Evolutionary conservation across 2,797 vertebrate species (phyloP), one percentile per base, ranked within the genome.

Genomic region (Cuculus canorus): DNA sequence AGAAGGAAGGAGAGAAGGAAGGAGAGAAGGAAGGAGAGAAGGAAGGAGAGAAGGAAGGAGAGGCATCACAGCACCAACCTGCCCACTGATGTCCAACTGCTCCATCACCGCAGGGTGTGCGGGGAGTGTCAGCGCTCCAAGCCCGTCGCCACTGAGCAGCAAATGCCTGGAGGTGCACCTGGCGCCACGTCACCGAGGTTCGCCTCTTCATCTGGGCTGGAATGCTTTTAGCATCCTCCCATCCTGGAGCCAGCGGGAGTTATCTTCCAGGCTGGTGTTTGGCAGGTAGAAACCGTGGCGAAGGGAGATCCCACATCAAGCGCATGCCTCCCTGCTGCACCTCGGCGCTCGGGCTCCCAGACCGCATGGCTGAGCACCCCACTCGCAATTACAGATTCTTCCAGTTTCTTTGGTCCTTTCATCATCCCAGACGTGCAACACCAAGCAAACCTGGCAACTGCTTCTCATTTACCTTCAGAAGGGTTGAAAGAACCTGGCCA

Each of bases 401-500:
- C 91, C 52, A 32, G 33, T 52, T 56, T 30, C 81, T 48, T 33
- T 23, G 83, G 75, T n/a, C 77, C 81, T 95, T 92, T 80, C 93
- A 91, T 80, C 91, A 80, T 87, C 56, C 82, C 91, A 73, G 89
- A 77, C 68, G 1, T 3, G 75, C 75, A 87, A 76, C 4, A 48
- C 69, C 89, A 76, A 85, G 76, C 72, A 83, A 83, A 90, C 53
- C 71, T 95, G 92, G 75, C 86, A 96, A 66, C 21, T 1, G 65
- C 77, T 57, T 71, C 80, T 84, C 76, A 65, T 69, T 88, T 88
- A 75, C 90, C 92, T 90, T 93, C 73, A 69, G 77, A 82, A 86
- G 80, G 70, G 47, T 45, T 95, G 91, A 91, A 91, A 95, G 90
- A 86, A 81, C 82, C 87, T 88, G 76, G 83, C 33, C 82, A 94